A percentile compares a stretch with the other conserved stretches of the same genome.
phyloP scores from a whole-genome alignment of 1,140 invertebrate genomes.

The Caerostris darwini region DNA sequence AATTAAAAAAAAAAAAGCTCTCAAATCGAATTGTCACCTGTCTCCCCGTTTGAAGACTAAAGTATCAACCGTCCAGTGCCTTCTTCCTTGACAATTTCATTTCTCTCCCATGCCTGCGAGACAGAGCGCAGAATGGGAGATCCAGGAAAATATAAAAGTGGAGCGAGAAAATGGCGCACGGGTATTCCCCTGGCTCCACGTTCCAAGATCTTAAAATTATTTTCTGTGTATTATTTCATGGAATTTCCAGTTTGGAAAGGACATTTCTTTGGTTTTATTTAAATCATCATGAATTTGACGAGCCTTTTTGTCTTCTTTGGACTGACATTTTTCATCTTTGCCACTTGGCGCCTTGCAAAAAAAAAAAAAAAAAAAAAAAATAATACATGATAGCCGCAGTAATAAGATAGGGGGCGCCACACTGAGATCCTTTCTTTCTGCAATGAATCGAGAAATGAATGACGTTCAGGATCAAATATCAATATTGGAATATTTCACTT shows the following conservation, averaged over 20 bases:
- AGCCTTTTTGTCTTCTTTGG: not conserved
- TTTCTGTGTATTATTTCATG: slow-evolving; percentile 38
- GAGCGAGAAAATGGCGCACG: not conserved
- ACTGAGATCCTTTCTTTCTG: not conserved
- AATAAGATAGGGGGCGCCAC: slow-evolving; percentile 18
- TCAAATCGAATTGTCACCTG: slow-evolving; percentile 61
- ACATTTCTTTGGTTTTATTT: slow-evolving; percentile 2
- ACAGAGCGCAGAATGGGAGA: not conserved
- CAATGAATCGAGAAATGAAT: slow-evolving; percentile 16
- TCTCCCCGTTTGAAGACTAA: slow-evolving; percentile 40
- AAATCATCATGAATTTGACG: not conserved
- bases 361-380: too few relatives aligned
- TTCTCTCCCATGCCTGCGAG: slow-evolving; percentile 18
- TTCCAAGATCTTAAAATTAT: slow-evolving; percentile 24
- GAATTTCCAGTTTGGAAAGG: not conserved
- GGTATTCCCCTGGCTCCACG: not conserved
- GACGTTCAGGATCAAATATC: slow-evolving; percentile 25
- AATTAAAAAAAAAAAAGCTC: not conserved
- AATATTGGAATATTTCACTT: slow-evolving; percentile 34
- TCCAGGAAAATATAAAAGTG: slow-evolving; percentile 23
- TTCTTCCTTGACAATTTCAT: slow-evolving; percentile 42
- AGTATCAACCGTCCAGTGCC: slow-evolving; percentile 36
- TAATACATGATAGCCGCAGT: slow-evolving; percentile 9
- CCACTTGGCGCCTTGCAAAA: not conserved
- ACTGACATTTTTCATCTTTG: not conserved